These are phyloP conservation scores for Heterocephalus glaber DNA, from an alignment of 2,113 vertebrate genomes.

Conservation along the genomic window DNA sequence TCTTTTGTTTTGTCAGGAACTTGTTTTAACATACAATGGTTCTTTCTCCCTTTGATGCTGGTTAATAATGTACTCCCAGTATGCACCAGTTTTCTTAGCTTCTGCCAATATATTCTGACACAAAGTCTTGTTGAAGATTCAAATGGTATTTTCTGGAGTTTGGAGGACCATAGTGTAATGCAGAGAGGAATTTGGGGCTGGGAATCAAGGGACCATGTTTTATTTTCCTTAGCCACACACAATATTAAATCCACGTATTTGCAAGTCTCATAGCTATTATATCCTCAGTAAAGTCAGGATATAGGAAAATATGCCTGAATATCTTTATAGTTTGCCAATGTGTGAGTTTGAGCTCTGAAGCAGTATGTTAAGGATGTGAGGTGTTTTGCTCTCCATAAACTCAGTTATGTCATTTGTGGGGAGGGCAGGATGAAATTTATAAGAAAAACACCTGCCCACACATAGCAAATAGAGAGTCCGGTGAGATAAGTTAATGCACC, in stretches of 20 bases:
- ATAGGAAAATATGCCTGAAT: neutral
- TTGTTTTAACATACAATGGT: neutral
- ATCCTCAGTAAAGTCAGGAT: neutral
- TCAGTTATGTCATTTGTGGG: accelerated
- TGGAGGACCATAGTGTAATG: too few relatives aligned
- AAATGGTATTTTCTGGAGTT: neutral
- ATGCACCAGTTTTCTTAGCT: neutral
- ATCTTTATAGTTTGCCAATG: neutral
- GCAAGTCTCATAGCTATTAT: neutral
- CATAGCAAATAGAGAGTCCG: neutral
- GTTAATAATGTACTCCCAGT: neutral
- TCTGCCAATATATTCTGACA: neutral
- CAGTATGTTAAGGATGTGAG: neutral
- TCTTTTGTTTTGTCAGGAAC: neutral
- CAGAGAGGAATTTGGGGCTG: neutral
- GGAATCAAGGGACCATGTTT: neutral
- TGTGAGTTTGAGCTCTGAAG: too few relatives aligned
- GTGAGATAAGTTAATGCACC: neutral
- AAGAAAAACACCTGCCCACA: neutral
- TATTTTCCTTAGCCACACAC: neutral
- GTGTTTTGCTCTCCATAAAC: neutral
- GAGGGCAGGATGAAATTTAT: neutral
- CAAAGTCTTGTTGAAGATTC: neutral
- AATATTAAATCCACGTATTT: neutral
- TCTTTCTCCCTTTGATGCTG: neutral